phyloP scores from a whole-genome alignment of 1,140 invertebrate genomes.

The Bombus picipes region DNA sequence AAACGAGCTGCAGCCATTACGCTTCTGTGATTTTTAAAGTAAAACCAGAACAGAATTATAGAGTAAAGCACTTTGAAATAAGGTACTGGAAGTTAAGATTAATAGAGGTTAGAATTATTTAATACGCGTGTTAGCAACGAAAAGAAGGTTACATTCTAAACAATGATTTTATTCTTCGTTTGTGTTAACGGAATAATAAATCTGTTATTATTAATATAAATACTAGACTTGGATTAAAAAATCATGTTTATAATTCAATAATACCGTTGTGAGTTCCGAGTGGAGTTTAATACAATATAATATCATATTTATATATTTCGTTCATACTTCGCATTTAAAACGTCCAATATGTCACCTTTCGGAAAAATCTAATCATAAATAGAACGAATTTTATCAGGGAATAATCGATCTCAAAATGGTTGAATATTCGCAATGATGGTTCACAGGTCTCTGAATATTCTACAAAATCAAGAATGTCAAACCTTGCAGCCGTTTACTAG shows the following conservation, averaged over 20 bases:
- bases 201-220: no score
- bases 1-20: not conserved
- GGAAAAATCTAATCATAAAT: no score
- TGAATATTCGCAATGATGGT: not conserved
- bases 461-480: not conserved
- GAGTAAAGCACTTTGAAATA: not conserved
- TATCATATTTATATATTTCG: no score
- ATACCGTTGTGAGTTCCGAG: no score
- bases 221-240: no score
- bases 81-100: not conserved
- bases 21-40: not conserved
- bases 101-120: not conserved
- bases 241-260: no score
- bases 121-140: not conserved
- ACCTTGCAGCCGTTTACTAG: not conserved
- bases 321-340: no score
- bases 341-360: no score
- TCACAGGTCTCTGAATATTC: not conserved
- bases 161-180: not conserved
- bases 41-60: no score
- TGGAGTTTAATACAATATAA: no score
- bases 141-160: not conserved
- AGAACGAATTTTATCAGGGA: not conserved
- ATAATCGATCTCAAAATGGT: not conserved
- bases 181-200: no score